Conservation (phyloP, 2,113 vertebrate genomes). For the Psammodynastes pulverulentus region DNA sequence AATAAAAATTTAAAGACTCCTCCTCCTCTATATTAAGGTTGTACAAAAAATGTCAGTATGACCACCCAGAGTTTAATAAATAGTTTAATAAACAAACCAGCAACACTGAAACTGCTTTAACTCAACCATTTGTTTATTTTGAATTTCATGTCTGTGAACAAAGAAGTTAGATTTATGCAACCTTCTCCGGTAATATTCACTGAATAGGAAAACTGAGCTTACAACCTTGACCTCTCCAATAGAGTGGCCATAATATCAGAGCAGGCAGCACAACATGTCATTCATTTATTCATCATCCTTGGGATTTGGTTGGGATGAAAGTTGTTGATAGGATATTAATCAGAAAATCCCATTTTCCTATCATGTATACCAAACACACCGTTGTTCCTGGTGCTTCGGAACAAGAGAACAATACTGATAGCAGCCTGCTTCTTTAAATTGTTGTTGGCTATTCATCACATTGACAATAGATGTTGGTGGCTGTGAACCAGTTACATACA, state of each 20-base stretch:
- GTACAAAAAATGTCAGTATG: not conserved
- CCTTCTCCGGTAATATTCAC: conserved; percentile 36
- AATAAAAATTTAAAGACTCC: not conserved
- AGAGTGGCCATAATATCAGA: conserved; percentile 56
- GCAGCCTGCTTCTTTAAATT: conserved; percentile 44
- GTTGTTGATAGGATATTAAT: conserved; percentile 61
- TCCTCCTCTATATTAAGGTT: not conserved
- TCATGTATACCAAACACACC: conserved; percentile 54
- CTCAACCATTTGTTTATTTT: conserved; percentile 38
- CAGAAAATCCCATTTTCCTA: conserved; percentile 61
- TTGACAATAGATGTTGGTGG: conserved; percentile 52
- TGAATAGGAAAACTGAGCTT: conserved; percentile 29
- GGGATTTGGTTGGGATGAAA: conserved; percentile 36
- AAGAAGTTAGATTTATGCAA: conserved; percentile 46
- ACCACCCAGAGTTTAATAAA: not conserved
- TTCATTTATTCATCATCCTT: conserved; percentile 46
- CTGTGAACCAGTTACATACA: conserved; percentile 33
- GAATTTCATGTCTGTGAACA: conserved; percentile 56
- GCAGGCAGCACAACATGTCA: conserved; percentile 57
- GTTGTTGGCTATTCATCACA: conserved; percentile 44
- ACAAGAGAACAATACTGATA: conserved; percentile 65
- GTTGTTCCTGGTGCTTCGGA: conserved; percentile 53
- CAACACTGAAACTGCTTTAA: conserved; percentile 29
- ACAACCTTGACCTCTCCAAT: conserved; percentile 33
- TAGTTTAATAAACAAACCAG: not conserved